phyloP scores from a whole-genome alignment of 1,140 invertebrate genomes.

The Brachionus calyciflorus region DNA sequence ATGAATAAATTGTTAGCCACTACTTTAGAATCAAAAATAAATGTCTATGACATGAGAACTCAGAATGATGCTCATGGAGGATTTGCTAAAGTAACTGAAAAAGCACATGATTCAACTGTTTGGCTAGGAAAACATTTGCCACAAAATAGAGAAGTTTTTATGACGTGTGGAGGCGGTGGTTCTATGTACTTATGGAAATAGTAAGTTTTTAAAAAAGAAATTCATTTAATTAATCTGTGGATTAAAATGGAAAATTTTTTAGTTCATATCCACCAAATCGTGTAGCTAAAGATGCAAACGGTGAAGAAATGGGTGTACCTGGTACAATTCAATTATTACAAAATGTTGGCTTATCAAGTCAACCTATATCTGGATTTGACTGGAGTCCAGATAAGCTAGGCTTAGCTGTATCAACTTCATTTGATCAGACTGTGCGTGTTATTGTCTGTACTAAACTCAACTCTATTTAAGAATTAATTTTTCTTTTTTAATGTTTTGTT shows the following conservation, averaged over 20 bases:
- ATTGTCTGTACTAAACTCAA: constrained; percentile 86
- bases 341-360: constrained; percentile 75
- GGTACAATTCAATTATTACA: constrained; percentile 75
- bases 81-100: constrained; percentile 74
- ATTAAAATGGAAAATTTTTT: constrained; percentile 48
- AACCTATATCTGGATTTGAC: constrained; percentile 82
- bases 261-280: constrained; percentile 80
- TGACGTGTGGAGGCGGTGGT: constrained; percentile 82
- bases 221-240: neutral
- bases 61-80: constrained; percentile 78
- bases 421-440: constrained; percentile 85
- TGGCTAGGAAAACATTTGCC: constrained; percentile 83
- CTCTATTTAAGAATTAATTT: constrained; percentile 46
- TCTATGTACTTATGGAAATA: constrained; percentile 88
- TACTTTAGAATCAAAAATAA: constrained; percentile 85
- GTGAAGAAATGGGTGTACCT: constrained; percentile 69
- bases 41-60: constrained; percentile 81
- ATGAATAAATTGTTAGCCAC: constrained; percentile 93
- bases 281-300: constrained; percentile 68
- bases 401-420: constrained; percentile 79
- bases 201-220: constrained; percentile 61
- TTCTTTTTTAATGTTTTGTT: constrained; percentile 15
- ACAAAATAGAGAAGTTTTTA: constrained; percentile 89
- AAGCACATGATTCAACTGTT: constrained; percentile 77
- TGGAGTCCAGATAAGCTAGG: constrained; percentile 88